Base-by-base conservation (phyloP, 1,140 invertebrate genomes). In the Helicoverpa zea region DNA sequence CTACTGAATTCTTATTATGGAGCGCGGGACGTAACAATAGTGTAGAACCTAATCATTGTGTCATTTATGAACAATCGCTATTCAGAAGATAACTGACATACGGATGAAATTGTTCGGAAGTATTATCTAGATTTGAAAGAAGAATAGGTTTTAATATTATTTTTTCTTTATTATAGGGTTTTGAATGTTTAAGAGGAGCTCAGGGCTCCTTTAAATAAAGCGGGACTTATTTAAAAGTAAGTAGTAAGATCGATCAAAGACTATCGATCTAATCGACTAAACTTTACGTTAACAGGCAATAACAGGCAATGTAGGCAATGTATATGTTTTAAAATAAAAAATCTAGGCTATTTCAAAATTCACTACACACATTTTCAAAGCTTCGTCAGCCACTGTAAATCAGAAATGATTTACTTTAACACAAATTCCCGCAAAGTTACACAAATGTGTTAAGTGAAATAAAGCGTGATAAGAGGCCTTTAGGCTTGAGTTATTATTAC, bases 61-160 rank as follows among this genome's bases (percentile, higher is more conserved):
- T 81, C 79, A 75, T 73, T 80, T 80, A 68, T 68, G 72, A 81
- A 75, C 72, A 64, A 75, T 74, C 30, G n/a, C 79, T 80, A 75
- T 80, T 74, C 70, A 68, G 74, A 76, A 29, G 23, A 80, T 73
- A 64, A 64, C 59, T 80, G 78, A 80, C 68, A 73, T 58, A 79
- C n/a, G 11, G 66, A 9, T 30, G 54, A 47, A 80, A 56, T 47
- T 11, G 51, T 73, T 47, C 14, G 1, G 13, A 29, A 30, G 58
- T 58, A 59, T 74, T 58, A 29, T 18, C 18, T 14, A 23, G n/a
- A 47, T 68, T 47, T 68, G 43, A 47, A n/a, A 47, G 5, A 68
- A 43, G 35, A 16, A 49, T 13, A 10, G 9, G 13, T 66, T 43
- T 14, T 14, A n/a, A 54, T 54, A 0, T 58, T 9, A 0, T 58